Evolutionary conservation across 1,140 invertebrate species (phyloP), one percentile per base, ranked within the genome.

Genomic region (Ooceraea biroi): DNA sequence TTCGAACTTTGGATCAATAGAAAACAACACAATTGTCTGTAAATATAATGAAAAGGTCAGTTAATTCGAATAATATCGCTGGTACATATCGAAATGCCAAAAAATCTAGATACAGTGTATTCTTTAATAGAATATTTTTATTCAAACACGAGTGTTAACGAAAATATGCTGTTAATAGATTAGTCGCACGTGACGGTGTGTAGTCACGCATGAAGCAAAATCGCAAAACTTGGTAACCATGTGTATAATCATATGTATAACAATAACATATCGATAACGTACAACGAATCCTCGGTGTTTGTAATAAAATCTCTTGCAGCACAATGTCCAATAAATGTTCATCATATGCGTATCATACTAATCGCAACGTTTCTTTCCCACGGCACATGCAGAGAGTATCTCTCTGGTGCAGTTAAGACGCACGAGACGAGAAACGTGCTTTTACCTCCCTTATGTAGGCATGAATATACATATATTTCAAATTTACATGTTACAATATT

Each of bases 61-160:
- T 19, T 4, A 66, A 46, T n/a, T 5, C 14, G 8, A 5, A 19
- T 5, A 58, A 48, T 30, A 17, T 50, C n/a, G 11, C 72, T 68
- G 60, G 50, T 57, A 36, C 36, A 36, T 36, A 46, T 71, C 48
- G 65, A 71, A 69, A 71, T 22, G 69, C 69, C n/a, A 58, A 36
- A 44, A 71, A 30, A 36, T 80, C 50, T 69, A 27, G 36, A 36
- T 44, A 44, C 44, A 19, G 19, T 57, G 69, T 27, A 69, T 36
- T 80, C 36, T 46, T 80, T 69, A 69, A 69, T 80, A 57, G 63
- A 80, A 80, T 80, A 80, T 12, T 80, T 80, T 80, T 80, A 80
- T 80, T 80, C 65, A 80, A 80, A 80, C 65, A 80, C 76, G 76
- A 80, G 36, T 80, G 50, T 80, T 69, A 80, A 80, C 76, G 76